Evolutionary conservation across 2,113 vertebrate species (phyloP).

Genomic region (Melanerpes aurifrons): DNA sequence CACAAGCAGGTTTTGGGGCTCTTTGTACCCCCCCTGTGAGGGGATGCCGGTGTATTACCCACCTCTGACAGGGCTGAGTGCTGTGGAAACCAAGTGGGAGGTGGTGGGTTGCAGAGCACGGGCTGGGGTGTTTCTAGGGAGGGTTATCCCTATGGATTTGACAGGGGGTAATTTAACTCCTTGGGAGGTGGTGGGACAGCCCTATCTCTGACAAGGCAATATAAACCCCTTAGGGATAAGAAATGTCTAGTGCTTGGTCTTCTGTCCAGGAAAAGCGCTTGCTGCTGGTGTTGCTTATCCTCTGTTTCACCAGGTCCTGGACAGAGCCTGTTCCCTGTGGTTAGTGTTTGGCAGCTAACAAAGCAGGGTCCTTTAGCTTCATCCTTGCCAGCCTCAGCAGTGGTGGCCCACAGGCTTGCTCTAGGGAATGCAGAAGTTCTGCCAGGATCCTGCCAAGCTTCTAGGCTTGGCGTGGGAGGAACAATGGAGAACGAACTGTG

Average conservation of each 20-base stretch:
- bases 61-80: background rate
- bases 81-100: background rate
- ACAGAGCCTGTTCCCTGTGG: background rate
- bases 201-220: background rate
- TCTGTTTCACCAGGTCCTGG: background rate
- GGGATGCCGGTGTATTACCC: no score
- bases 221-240: accelerated
- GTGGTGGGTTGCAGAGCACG: background rate
- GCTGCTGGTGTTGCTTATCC: accelerated
- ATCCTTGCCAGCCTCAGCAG: background rate
- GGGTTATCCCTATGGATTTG: background rate
- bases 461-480: background rate
- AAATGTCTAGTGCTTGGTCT: accelerated
- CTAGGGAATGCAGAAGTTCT: background rate
- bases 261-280: background rate
- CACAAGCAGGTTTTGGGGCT: background rate
- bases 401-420: background rate
- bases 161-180: accelerated
- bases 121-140: background rate
- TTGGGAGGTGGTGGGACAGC: accelerated
- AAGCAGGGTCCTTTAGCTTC: accelerated
- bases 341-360: background rate
- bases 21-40: accelerated
- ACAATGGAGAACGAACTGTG: accelerated
- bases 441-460: background rate